Base-by-base conservation (phyloP, 2,797 vertebrate genomes). In the Phoxinus dragarum region DNA sequence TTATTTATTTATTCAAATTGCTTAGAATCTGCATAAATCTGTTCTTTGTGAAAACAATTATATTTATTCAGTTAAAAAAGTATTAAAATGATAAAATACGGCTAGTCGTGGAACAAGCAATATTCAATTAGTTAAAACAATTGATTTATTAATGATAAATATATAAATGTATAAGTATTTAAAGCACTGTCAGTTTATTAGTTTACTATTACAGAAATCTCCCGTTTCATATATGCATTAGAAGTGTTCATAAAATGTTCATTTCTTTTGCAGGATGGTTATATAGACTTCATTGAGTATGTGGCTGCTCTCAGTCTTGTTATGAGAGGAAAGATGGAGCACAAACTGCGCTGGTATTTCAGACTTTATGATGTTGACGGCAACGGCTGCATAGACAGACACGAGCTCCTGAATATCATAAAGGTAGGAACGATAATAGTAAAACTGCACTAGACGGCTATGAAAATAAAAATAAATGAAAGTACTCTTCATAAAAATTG, bases 221-320 rank as follows among this genome's bases (percentile, higher is more conserved):
- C 52, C 52, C 0, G 21, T 54, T 21, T 54, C 3, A 23, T 56
- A 27, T 27, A 27, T 27, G 27, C 27, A 27, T 27, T 27, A 27
- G 27, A 27, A 27, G 27, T 27, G 52, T 27, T 71, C 16, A 6
- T 19, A 47, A 21, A 17, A 5, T 10, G 27, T 44, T 42, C 1
- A 17, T 78, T 3, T 84, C 16, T 27, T 21, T 80, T 85, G 64
- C 91, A 98, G 97, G 97, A 98, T 52, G 97, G 97, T 14, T 97
- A 97, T 89, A 97, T 98, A 44, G 97, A 98, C 93, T 98, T 98
- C 93, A 96, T 98, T 95, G 97, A 98, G 90, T 98, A 98, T 0
- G 97, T 98, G 84, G 97, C 97, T 0, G 97, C 97, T 5, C 95
- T 98, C 85, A 98, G 97, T 89, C 95, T 98, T 0, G 96, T 98